Percentiles rank a stretch among this genome's conserved stretches.
phyloP scores from a whole-genome alignment of 2,113 vertebrate genomes.

The Nanorana parkeri region DNA sequence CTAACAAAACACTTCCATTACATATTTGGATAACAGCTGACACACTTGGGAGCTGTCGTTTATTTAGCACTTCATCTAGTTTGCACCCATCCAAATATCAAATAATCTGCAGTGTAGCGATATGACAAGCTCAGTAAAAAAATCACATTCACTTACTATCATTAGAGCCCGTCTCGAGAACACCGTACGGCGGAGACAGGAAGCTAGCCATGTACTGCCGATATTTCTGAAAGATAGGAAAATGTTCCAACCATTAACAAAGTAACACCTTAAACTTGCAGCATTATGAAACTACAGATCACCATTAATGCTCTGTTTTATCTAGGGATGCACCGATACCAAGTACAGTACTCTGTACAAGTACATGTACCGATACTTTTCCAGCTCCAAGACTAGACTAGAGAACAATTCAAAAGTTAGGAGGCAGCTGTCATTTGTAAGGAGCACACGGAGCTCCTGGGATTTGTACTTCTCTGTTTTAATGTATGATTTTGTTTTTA shows the following conservation, averaged over 20 bases:
- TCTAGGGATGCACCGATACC: no score
- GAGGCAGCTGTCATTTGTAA: no score
- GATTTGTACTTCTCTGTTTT: no score
- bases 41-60: constrained; percentile 15
- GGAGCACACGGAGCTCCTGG: no score
- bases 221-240: constrained; percentile 83
- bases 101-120: no score
- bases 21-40: not conserved
- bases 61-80: not conserved
- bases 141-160: constrained; percentile 84
- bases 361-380: no score
- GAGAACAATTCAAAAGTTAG: no score
- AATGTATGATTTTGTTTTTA: no score
- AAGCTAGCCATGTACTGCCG: constrained; percentile 95
- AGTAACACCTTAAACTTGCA: not conserved
- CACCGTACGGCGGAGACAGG: constrained; percentile 93
- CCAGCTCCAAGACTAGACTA: no score
- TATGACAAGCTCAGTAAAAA: not conserved
- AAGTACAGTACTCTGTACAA: no score
- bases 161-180: constrained; percentile 90
- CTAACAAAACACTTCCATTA: not conserved
- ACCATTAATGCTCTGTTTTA: not conserved
- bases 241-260: not conserved
- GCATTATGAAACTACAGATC: not conserved
- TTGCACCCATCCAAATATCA: not conserved